These are phyloP conservation scores for Panzeria rudis DNA, from an alignment of 2,888 invertebrate species.

Conservation along the genomic window DNA sequence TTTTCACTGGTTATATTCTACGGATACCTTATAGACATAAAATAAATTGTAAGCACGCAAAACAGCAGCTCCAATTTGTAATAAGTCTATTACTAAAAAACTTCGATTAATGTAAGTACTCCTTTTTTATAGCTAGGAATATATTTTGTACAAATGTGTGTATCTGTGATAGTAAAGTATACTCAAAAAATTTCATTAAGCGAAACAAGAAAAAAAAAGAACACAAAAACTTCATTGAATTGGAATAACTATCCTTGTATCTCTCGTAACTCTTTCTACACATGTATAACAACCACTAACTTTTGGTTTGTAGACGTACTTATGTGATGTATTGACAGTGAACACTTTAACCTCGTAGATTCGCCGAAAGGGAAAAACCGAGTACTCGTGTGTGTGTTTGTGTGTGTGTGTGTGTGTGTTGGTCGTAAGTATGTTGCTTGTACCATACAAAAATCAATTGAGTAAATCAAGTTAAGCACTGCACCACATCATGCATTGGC, in stretches of 20 bases:
- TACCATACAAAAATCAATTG: conserved; percentile 68
- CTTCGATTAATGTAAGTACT: no score
- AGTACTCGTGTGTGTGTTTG: neutral
- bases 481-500: conserved; percentile 68
- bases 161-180: no score
- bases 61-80: no score
- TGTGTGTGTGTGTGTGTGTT: neutral
- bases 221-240: conserved; percentile 19
- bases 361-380: conserved; percentile 26
- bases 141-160: no score
- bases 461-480: conserved; percentile 71
- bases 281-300: conserved; percentile 60
- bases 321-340: conserved; percentile 63
- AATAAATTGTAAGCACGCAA: no score
- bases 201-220: neutral
- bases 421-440: conserved; percentile 32
- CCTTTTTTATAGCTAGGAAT: no score
- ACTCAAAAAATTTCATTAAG: conserved; percentile 3
- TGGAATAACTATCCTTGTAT: conserved; percentile 16
- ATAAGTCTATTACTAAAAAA: no score
- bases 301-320: conserved; percentile 60
- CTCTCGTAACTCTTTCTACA: conserved; percentile 34
- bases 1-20: no score
- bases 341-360: conserved; percentile 59
- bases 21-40: no score